Conservation (phyloP, 2,888 invertebrate genomes). For the Drosophila lacicola region DNA sequence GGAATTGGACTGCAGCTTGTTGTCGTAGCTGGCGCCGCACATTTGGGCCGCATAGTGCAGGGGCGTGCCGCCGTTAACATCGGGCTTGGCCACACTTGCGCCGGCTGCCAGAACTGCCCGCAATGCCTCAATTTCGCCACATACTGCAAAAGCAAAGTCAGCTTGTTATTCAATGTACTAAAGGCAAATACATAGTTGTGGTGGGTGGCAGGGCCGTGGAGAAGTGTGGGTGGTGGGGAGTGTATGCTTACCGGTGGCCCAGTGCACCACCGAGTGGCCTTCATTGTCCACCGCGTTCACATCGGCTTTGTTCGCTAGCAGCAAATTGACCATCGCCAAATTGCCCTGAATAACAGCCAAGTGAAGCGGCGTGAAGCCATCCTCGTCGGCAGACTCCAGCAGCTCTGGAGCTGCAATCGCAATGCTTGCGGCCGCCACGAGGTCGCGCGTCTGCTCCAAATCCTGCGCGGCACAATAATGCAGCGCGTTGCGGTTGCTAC, state of each 20-base stretch:
- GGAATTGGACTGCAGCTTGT: constrained; percentile 84
- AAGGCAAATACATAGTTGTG: not conserved
- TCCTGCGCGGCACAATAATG: constrained; percentile 93
- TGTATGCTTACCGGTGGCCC: constrained; percentile 94
- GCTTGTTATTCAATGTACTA: not conserved
- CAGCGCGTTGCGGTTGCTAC: constrained; percentile 93
- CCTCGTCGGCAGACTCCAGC: constrained; percentile 94
- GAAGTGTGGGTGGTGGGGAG: not conserved
- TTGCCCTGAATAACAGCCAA: constrained; percentile 98
- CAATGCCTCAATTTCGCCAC: constrained; percentile 95
- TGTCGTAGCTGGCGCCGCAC: constrained; percentile 92
- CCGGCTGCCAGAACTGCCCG: constrained; percentile 93
- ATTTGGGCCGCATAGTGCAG: constrained; percentile 99
- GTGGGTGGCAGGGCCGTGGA: too few relatives aligned
- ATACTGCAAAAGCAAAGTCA: constrained; percentile 88
- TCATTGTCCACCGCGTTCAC: constrained; percentile 96
- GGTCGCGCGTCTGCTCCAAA: constrained; percentile 82
- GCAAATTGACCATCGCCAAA: constrained; percentile 92
- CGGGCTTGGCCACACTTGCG: constrained; percentile 94
- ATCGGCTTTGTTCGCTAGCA: constrained; percentile 95
- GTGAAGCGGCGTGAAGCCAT: constrained; percentile 97
- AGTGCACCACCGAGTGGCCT: constrained; percentile 97
- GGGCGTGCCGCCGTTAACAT: constrained; percentile 97
- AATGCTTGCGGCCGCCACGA: constrained; percentile 90
- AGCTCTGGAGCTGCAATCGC: constrained; percentile 94